Evolutionary conservation across 1,140 invertebrate species (phyloP).

Genomic region (Nephila pilipes): DNA sequence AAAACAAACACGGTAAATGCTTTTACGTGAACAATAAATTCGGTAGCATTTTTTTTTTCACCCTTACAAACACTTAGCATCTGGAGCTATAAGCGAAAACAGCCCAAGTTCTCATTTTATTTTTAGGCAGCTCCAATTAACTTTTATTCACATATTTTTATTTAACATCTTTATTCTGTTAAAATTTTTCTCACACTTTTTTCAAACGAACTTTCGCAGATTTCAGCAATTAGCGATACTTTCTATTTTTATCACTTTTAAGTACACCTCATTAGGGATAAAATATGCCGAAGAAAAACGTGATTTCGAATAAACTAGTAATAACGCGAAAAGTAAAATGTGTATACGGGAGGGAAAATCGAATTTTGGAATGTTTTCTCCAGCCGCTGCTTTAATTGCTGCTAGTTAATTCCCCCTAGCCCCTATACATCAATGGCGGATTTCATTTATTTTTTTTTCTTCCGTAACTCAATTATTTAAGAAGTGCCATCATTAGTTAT

Average conservation of each 20-base stretch:
- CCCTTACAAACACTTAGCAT: not conserved
- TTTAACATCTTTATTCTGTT: slow-evolving; percentile 33
- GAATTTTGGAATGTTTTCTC: not conserved
- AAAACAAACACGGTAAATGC: not conserved
- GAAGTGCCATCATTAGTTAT: not conserved
- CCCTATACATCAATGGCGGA: not conserved
- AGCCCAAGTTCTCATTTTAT: not conserved
- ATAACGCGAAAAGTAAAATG: not conserved
- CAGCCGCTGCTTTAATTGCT: slow-evolving; percentile 15
- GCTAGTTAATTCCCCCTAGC: not conserved
- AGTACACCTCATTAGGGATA: slow-evolving; percentile 57
- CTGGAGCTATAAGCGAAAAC: not conserved
- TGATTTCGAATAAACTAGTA: slow-evolving; percentile 32
- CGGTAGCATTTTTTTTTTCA: not conserved
- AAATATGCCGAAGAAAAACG: slow-evolving; percentile 60
- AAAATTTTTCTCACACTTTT: slow-evolving; percentile 18
- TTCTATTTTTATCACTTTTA: slow-evolving; percentile 69
- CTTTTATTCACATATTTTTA: slow-evolving; percentile 60
- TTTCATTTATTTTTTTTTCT: not conserved
- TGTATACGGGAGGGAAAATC: not conserved
- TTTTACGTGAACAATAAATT: slow-evolving; percentile 54
- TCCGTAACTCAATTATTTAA: slow-evolving; percentile 42
- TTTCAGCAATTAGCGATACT: slow-evolving; percentile 39
- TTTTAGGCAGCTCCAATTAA: slow-evolving; percentile 55
- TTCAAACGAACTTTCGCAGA: not conserved